Evolutionary conservation across 2,888 invertebrate species (phyloP).

Genomic region (Cyclophora albipunctata): DNA sequence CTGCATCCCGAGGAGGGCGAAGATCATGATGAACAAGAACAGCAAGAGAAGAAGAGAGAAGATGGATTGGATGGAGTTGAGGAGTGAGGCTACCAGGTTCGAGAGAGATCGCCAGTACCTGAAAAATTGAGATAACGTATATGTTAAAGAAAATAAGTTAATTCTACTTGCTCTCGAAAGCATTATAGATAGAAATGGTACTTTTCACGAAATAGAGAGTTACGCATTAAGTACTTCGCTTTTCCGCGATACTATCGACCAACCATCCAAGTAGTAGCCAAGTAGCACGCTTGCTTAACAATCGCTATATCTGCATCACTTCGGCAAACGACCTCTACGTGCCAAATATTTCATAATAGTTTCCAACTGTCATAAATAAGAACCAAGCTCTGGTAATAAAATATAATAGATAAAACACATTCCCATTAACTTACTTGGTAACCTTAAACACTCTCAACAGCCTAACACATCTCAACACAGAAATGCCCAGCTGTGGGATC

Average conservation of each 20-base stretch:
- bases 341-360: too few species aligned
- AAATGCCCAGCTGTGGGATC: slow-evolving; percentile 98
- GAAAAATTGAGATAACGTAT: slow-evolving; percentile 31
- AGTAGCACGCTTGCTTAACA: too few species aligned
- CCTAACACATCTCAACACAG: slow-evolving; percentile 97
- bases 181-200: background rate
- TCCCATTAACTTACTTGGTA: slow-evolving; percentile 86
- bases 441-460: slow-evolving; percentile 98
- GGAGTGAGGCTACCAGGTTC: slow-evolving; percentile 96
- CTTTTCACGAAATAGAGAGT: background rate
- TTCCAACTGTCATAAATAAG: too few species aligned
- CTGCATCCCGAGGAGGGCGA: slow-evolving; percentile 99
- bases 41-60: slow-evolving; percentile 96
- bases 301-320: too few species aligned
- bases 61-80: slow-evolving; percentile 99
- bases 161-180: too few species aligned
- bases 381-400: too few species aligned
- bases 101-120: slow-evolving; percentile 99
- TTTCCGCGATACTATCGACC: too few species aligned
- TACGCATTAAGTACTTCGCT: too few species aligned
- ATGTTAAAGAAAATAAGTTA: background rate
- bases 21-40: slow-evolving; percentile 99
- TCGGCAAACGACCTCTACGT: too few species aligned
- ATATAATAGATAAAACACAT: too few species aligned
- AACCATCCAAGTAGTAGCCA: too few species aligned